These are phyloP conservation scores for Magallana ariakensis DNA, from an alignment of 1,140 invertebrate genomes.

Conservation along the genomic window DNA sequence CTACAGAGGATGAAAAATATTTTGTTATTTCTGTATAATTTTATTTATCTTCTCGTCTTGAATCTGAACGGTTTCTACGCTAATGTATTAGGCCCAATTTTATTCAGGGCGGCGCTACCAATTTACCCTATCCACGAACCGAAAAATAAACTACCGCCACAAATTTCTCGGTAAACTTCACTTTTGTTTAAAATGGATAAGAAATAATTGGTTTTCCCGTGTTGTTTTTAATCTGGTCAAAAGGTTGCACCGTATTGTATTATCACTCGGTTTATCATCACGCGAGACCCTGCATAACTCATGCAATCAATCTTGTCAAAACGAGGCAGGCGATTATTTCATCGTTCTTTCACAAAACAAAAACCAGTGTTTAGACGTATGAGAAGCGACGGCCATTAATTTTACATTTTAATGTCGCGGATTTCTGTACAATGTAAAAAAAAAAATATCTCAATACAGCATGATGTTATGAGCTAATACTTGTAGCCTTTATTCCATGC, in stretches of 20 bases:
- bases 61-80: too few species aligned
- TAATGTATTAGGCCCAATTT: too few species aligned
- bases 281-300: slow-evolving; percentile 32
- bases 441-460: background rate
- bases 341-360: background rate
- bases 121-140: slow-evolving; percentile 22
- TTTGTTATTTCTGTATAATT: too few species aligned
- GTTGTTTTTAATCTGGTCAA: slow-evolving; percentile 38
- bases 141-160: slow-evolving; percentile 33
- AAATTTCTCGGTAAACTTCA: slow-evolving; percentile 31
- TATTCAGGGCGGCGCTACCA: slow-evolving; percentile 34
- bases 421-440: background rate
- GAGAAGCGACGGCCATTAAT: too few species aligned
- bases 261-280: slow-evolving; percentile 18
- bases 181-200: slow-evolving; percentile 37
- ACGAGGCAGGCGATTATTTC: background rate
- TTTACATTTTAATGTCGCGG: background rate
- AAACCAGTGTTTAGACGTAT: background rate
- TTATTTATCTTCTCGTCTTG: too few species aligned
- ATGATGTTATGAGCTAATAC: too few species aligned
- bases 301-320: slow-evolving; percentile 22
- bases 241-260: slow-evolving; percentile 6
- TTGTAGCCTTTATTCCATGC: too few species aligned
- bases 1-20: too few species aligned
- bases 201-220: slow-evolving; percentile 27